Conservation (phyloP, 2,888 invertebrate species). For the Patella ulyssiponensis region DNA sequence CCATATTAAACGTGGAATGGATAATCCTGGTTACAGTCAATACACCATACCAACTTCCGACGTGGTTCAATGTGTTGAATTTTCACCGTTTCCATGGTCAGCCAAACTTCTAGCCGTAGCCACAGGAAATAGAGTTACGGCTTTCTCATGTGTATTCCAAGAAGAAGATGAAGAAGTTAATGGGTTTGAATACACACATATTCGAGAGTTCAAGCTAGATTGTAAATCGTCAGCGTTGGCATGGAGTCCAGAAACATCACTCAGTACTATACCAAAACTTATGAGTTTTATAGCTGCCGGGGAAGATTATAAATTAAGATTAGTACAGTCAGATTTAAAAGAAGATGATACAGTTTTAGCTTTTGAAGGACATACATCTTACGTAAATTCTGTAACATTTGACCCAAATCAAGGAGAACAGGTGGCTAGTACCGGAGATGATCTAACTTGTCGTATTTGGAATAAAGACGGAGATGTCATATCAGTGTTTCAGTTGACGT, state of each 20-base stretch:
- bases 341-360: conserved; percentile 59
- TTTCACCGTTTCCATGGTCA: conserved; percentile 61
- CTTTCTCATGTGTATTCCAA: conserved; percentile 61
- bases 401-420: conserved; percentile 79
- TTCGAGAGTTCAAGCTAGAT: conserved; percentile 62
- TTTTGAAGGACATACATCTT: conserved; percentile 79
- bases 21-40: conserved; percentile 17
- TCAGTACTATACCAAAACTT: conserved; percentile 47
- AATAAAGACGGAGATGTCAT: conserved; percentile 74
- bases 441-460: conserved; percentile 83
- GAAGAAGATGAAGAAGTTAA: conserved; percentile 61
- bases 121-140: conserved; percentile 56
- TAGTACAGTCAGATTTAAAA: conserved; percentile 62
- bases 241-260: conserved; percentile 65
- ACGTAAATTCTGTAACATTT: conserved; percentile 81
- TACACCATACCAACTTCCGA: conserved; percentile 51
- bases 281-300: conserved; percentile 64
- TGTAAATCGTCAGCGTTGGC: conserved; percentile 57
- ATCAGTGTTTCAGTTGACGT: conserved; percentile 78
- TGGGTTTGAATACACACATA: conserved; percentile 54
- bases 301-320: conserved; percentile 58
- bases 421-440: conserved; percentile 84
- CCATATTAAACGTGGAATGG: background rate
- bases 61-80: conserved; percentile 58
- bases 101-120: conserved; percentile 64